Evolutionary conservation across 2,797 vertebrate species (phyloP), one percentile per base, ranked within the genome.

Genomic region (Tadarida brasiliensis): DNA sequence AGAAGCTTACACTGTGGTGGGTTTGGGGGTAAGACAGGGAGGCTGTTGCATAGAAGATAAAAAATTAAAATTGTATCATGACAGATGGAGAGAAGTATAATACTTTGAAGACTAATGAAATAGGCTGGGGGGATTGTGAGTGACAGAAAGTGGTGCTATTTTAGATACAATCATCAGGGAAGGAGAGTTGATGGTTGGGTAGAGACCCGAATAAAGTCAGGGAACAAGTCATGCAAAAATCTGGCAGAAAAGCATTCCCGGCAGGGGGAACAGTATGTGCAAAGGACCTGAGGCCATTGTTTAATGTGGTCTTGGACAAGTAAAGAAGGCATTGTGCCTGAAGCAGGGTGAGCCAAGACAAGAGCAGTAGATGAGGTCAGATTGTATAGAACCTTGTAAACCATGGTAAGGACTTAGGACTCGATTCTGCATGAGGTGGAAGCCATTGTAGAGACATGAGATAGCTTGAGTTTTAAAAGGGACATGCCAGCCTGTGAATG

Each of bases 81-180:
- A 28, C 59, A 81, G 17, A 28, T 19, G 19, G 49, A 56, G 28
- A 51, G 85, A 87, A 78, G 47, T 76, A 39, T 54, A n/a, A n/a
- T n/a, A n/a, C n/a, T 91, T 76, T 77, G 70, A 88, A 70, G 56
- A 82, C 49, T 78, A 73, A 61, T 63, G 35, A 86, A 77, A 35
- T 33, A 57, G 14, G 4, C 47, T 68, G 57, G 93, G 20, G 26
- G 11, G 11, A 56, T 83, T 68, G 5, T 47, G 44, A 54, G 26
- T 73, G 57, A n/a, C 78, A 63, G 70, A 73, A 90, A 76, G 11
- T 84, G 19, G 39, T 90, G 44, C 61, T 56, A 0, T 90, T 84
- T 87, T 81, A 90, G 74, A n/a, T 24, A 61, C n/a, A 54, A 24
- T 87, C 63, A 83, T 82, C 51, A 61, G n/a, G 54, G 73, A 88